Evolutionary conservation across 1,140 invertebrate genomes (phyloP).

Genomic region (Magallana ariakensis): DNA sequence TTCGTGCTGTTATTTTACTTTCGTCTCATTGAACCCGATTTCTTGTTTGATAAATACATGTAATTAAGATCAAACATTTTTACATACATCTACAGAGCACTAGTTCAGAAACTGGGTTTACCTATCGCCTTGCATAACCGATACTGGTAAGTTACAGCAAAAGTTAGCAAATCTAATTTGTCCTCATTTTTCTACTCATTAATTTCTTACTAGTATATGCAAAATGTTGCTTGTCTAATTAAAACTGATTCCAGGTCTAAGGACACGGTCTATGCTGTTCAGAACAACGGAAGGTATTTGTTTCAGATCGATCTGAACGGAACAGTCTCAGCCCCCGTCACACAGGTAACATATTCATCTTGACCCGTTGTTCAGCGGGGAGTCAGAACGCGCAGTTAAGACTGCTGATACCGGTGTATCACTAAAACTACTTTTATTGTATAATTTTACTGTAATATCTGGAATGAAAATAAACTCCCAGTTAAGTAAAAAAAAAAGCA

Average conservation of each 20-base stretch:
- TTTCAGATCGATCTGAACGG: slow-evolving; percentile 49
- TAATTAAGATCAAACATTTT: too few relatives aligned
- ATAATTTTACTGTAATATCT: too few relatives aligned
- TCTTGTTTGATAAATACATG: too few relatives aligned
- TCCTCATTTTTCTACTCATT: not conserved
- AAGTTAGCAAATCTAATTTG: not conserved
- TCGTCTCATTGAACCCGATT: too few relatives aligned
- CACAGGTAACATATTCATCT: slow-evolving; percentile 33
- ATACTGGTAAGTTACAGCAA: not conserved
- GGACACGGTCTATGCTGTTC: slow-evolving; percentile 61
- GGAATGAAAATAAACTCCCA: too few relatives aligned
- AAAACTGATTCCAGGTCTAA: slow-evolving; percentile 44
- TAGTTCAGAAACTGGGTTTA: not conserved
- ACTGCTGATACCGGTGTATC: too few relatives aligned
- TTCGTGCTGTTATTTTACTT: not conserved
- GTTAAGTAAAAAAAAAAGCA: too few relatives aligned
- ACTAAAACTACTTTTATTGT: too few relatives aligned
- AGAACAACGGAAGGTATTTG: slow-evolving; percentile 61
- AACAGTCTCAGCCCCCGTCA: slow-evolving; percentile 29
- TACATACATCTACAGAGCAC: not conserved
- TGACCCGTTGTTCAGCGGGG: too few relatives aligned
- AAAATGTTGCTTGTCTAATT: not conserved
- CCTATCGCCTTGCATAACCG: slow-evolving; percentile 5
- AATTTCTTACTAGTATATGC: not conserved
- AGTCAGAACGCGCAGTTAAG: too few relatives aligned